Evolutionary conservation across 1,140 invertebrate species (phyloP), one percentile per base, ranked within the genome.

Genomic region (Brachionus rubens): DNA sequence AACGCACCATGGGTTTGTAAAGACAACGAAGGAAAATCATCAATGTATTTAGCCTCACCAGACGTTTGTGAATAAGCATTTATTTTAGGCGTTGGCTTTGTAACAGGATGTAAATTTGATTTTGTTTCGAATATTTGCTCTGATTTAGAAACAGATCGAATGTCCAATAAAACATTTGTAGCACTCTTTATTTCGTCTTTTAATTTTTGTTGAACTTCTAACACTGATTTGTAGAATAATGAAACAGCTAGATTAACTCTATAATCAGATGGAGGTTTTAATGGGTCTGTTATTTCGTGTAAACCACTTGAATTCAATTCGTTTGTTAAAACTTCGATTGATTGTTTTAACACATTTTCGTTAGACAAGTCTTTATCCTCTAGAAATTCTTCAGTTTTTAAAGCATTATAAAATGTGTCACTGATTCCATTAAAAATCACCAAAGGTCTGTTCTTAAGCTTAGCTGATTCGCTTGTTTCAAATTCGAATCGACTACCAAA

Each of bases 51-150:
- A 3, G 50, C 41, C 41, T 72, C 68, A 14, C 68, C 68, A 6
- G 68, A 48, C 19, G 68, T 72, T 54, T 72, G 68, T 4, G 68
- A 54, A 41, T 50, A 54, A 24, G 68, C 68, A 26, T 72, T 72
- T 54, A 72, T 48, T 50, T 72, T 72, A 2, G 68, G 43, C 46
- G 50, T 50, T 40, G 43, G 68, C 41, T 72, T 48, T 6, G 68
- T 72, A 16, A 72, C 26, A 7, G 68, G 68, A 24, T 50, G 36
- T 40, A 72, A 54, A 48, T 28, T 54, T 14, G 46, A 10, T 24
- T 72, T 72, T 9, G 26, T 33, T 41, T 48, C 46, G 41, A 50
- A 72, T 19, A 24, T 21, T 33, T 72, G 68, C 24, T 72, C 68
- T 5, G 46, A 48, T 41, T 21, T 33, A 40, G 46, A 40, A 48